Evolutionary conservation across 2,888 invertebrate genomes (phyloP).

Genomic region (Xylocampa areola): DNA sequence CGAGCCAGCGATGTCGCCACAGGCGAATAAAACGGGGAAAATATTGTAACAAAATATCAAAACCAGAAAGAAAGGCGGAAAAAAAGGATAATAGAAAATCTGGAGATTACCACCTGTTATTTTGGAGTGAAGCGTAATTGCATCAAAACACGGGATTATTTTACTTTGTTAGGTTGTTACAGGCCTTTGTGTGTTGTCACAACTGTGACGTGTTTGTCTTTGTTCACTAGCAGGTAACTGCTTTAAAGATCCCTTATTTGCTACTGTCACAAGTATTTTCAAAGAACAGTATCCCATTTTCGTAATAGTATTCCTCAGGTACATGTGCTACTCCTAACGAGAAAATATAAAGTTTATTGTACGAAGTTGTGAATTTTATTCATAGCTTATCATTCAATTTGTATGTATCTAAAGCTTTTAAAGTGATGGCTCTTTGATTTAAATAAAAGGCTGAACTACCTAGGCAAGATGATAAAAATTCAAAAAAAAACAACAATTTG

Average conservation of each 20-base stretch:
- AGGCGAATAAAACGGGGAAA: slow-evolving; percentile 55
- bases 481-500: slow-evolving; percentile 2
- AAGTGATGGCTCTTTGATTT: no score
- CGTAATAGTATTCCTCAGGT: no score
- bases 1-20: slow-evolving; percentile 52
- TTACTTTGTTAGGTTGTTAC: slow-evolving; percentile 18
- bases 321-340: no score
- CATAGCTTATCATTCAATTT: no score
- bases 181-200: slow-evolving; percentile 16
- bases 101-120: slow-evolving; percentile 67
- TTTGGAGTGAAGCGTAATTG: slow-evolving; percentile 63
- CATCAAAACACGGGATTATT: slow-evolving; percentile 26
- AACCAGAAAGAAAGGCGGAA: slow-evolving; percentile 30
- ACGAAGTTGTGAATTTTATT: no score
- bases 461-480: no score
- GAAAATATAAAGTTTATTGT: no score
- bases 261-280: no score
- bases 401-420: no score
- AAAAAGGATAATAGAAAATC: slow-evolving; percentile 55
- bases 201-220: slow-evolving; percentile 27
- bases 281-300: no score
- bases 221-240: slow-evolving; percentile 22
- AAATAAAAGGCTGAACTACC: no score
- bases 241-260: slow-evolving; percentile 19
- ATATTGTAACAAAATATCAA: slow-evolving; percentile 59